A percentile compares a stretch with the other conserved stretches of the same genome.
These are phyloP conservation scores for Eupithecia pulchellata DNA, from an alignment of 2,888 invertebrate species.

Conservation along the genomic window DNA sequence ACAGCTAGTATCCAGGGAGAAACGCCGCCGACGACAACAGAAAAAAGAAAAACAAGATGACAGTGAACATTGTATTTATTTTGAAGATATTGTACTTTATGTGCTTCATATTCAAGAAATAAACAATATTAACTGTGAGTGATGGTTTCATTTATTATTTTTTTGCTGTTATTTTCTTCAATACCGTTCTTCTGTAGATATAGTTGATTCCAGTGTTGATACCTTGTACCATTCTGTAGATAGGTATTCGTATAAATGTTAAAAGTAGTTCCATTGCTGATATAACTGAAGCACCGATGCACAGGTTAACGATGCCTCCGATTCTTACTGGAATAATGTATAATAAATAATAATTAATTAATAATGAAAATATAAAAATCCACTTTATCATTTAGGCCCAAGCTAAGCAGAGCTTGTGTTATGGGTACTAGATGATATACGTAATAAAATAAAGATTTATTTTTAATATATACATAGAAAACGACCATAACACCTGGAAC, in stretches of 20 bases:
- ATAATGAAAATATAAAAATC: too few species aligned
- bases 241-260: conserved; percentile 53
- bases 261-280: conserved; percentile 70
- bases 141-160: conserved; percentile 37
- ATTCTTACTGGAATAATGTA: conserved; percentile 67
- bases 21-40: background rate
- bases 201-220: conserved; percentile 32
- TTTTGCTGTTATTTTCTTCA: background rate
- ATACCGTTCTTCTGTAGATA: conserved; percentile 35
- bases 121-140: conserved; percentile 14
- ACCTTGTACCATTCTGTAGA: conserved; percentile 52
- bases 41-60: background rate
- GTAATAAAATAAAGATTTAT: too few species aligned
- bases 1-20: background rate
- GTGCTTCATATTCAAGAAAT: conserved; percentile 9
- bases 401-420: too few species aligned
- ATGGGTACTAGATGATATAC: too few species aligned
- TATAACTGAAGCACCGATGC: conserved; percentile 74
- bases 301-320: conserved; percentile 74
- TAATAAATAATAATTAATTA: too few species aligned
- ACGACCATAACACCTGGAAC: too few species aligned
- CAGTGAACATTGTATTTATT: background rate
- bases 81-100: background rate
- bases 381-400: too few species aligned
- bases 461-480: too few species aligned